Conservation (phyloP, 2,113 vertebrate species). For the Connochaetes taurinus region DNA sequence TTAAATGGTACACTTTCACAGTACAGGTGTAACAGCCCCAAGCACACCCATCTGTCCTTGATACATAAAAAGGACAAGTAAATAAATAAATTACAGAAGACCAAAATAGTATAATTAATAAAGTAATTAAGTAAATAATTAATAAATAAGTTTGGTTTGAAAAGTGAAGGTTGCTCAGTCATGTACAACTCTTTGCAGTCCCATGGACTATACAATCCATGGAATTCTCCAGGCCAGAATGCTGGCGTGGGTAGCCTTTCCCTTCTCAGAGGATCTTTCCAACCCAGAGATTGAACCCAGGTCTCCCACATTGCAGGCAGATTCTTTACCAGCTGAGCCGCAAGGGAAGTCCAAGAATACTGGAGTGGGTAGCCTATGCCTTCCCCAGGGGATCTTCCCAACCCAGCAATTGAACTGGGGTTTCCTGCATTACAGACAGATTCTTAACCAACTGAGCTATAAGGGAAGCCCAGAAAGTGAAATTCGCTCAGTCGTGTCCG, state of each 20-base stretch:
- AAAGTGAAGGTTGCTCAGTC: neutral
- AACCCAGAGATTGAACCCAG: neutral
- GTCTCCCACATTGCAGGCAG: neutral
- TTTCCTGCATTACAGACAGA: neutral
- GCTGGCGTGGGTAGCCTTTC: neutral
- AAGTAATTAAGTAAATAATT: neutral
- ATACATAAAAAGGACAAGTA: neutral
- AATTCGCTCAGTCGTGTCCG: accelerated
- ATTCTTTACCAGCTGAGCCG: neutral
- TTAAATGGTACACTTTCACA: neutral
- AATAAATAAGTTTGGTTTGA: neutral
- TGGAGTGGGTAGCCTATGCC: neutral
- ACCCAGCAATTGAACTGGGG: neutral
- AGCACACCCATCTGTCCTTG: neutral
- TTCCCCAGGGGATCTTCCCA: neutral
- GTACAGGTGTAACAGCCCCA: neutral
- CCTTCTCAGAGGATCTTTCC: neutral
- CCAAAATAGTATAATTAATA: neutral
- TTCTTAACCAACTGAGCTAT: neutral
- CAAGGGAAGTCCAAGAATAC: neutral
- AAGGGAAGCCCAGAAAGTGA: neutral
- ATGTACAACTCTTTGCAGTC: neutral
- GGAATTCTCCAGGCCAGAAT: neutral
- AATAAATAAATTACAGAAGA: neutral
- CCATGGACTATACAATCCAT: neutral